Percentiles rank a stretch among this genome's conserved stretches.
phyloP scores from a whole-genome alignment of 1,140 invertebrate species.

The Drosophila bifasciata region DNA sequence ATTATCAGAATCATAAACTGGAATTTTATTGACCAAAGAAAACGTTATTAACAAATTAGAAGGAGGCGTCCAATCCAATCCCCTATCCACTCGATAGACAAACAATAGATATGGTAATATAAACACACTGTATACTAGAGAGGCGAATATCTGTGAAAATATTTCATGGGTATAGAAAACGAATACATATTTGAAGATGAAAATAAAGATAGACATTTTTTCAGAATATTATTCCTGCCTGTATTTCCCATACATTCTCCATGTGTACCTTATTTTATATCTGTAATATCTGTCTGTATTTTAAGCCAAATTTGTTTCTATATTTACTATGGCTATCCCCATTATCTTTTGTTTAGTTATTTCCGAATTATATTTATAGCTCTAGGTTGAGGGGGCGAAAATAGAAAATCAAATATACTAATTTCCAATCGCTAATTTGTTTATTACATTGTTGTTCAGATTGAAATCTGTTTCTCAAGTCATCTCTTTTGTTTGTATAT shows the following conservation, averaged over 20 bases:
- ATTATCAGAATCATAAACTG: slow-evolving; percentile 47
- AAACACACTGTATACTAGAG: slow-evolving; percentile 17
- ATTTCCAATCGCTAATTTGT: slow-evolving; percentile 51
- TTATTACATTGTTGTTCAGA: slow-evolving; percentile 38
- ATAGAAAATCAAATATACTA: background rate
- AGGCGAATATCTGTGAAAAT: slow-evolving; percentile 17
- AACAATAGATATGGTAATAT: slow-evolving; percentile 21
- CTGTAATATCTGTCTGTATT: no score
- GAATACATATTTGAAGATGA: background rate
- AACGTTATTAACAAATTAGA: slow-evolving; percentile 54
- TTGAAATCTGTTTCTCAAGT: slow-evolving; percentile 5
- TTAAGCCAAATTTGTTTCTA: no score
- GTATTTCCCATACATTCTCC: no score
- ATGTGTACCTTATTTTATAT: no score
- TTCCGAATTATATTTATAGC: slow-evolving; percentile 21
- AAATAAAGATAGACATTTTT: no score
- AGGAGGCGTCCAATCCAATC: no score
- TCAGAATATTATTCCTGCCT: no score
- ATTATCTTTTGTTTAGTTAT: no score
- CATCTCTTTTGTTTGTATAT: slow-evolving; percentile 9
- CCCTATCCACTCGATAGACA: slow-evolving; percentile 15
- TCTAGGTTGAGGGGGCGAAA: background rate
- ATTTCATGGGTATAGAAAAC: slow-evolving; percentile 7
- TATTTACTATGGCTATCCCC: no score
- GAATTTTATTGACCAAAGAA: slow-evolving; percentile 41